These are phyloP conservation scores for Xanthorhoe spadicearia DNA, from an alignment of 2,888 invertebrate genomes.

Conservation along the genomic window DNA sequence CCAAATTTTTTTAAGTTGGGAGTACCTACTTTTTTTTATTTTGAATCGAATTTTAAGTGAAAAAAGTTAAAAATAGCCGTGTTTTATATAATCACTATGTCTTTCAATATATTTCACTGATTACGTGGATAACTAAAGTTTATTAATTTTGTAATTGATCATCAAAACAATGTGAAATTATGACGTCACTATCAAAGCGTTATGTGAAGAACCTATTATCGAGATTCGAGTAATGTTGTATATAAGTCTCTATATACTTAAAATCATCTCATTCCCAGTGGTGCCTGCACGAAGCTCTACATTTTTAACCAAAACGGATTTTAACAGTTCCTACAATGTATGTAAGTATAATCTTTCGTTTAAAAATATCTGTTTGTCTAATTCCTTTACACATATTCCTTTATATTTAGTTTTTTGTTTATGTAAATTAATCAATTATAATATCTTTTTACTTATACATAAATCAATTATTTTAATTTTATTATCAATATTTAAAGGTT, in stretches of 20 bases:
- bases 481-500: not conserved
- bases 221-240: slow-evolving; percentile 9
- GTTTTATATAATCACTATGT: not conserved
- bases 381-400: not conserved
- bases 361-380: not conserved
- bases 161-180: slow-evolving; percentile 25
- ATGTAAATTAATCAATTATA: not conserved
- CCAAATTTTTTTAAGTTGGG: too few species aligned
- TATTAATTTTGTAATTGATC: not conserved
- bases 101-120: slow-evolving; percentile 7
- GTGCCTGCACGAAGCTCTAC: not conserved
- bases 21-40: too few species aligned
- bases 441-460: too few species aligned
- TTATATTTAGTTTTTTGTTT: too few species aligned
- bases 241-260: slow-evolving; percentile 22
- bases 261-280: slow-evolving; percentile 11
- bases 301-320: not conserved
- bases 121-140: not conserved
- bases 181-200: slow-evolving; percentile 9
- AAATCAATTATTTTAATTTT: not conserved
- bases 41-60: too few species aligned
- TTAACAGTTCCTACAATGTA: not conserved
- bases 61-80: too few species aligned
- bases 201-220: slow-evolving; percentile 31
- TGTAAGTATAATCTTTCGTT: not conserved